Evolutionary conservation across 2,888 invertebrate genomes (phyloP), one percentile per base, ranked within the genome.

Genomic region (Metalampra italica): DNA sequence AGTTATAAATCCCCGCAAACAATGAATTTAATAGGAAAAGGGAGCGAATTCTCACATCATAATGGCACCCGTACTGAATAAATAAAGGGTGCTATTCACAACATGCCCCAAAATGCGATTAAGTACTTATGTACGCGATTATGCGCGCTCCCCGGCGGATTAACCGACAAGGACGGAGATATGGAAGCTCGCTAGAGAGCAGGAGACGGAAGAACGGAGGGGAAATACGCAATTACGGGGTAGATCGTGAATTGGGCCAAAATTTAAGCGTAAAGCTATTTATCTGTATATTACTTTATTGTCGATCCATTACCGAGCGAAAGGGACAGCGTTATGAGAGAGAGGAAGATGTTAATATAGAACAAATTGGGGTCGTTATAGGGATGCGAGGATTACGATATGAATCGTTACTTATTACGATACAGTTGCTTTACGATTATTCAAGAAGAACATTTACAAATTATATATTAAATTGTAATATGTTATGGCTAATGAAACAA

Each of bases 251-350:
- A 87, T 83, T 82, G 82, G 80, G 79, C 74, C 81, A 78, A 86
- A 88, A 83, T 87, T 88, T 86, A 85, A 89, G 80, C 81, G 85
- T 79, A 83, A 78, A 82, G 78, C 82, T 79, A 84, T 82, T 84
- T 84, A 81, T 88, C 82, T 75, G 76, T 81, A 78, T 82, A 88
- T 89, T 89, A 89, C 87, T 89, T 88, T 89, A 88, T 88, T 84
- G 88, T 84, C 74, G 82, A 79, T 74, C 86, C 76, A 89, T 89
- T 89, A 87, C 68, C 57, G 85, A 61, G 77, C 56, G 77, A 82
- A 55, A 55, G 67, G 63, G 83, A 83, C 51, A 56, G 71, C 49
- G 55, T 52, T 60, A 69, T 60, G 57, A 50, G 69, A 52, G 55
- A 47, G 61, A 69, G 56, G 36, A 50, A 44, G 50, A 50, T 22